Conservation (phyloP, 2,888 invertebrate genomes). For the Netelia fuscicornis region DNA sequence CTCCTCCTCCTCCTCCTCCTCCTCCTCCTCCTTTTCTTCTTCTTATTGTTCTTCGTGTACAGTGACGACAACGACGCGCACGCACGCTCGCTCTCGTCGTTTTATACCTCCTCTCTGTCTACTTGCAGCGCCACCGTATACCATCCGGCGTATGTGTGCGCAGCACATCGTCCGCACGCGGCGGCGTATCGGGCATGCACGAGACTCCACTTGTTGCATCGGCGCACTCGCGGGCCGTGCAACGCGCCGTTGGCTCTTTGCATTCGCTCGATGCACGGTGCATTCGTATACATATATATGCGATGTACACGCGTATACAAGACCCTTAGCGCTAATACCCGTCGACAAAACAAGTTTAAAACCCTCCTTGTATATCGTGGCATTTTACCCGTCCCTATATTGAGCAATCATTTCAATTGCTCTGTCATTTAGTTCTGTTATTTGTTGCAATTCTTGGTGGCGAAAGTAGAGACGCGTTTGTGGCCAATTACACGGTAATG, state of each 20-base stretch:
- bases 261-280: conserved; percentile 22
- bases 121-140: conserved; percentile 37
- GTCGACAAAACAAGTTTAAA: too few relatives aligned
- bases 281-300: conserved; percentile 18
- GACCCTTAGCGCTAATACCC: too few relatives aligned
- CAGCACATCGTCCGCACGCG: conserved; percentile 43
- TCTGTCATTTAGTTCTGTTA: too few relatives aligned
- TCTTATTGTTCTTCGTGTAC: conserved; percentile 29
- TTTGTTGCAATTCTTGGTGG: too few relatives aligned
- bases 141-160: conserved; percentile 56
- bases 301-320: too few relatives aligned
- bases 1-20: conserved; percentile 55
- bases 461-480: too few relatives aligned
- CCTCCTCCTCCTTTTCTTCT: conserved; percentile 63
- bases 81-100: conserved; percentile 58
- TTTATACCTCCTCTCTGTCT: conserved; percentile 32
- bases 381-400: too few relatives aligned
- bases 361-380: too few relatives aligned
- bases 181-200: conserved; percentile 21
- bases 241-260: neutral
- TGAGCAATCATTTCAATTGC: too few relatives aligned
- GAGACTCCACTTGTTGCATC: conserved; percentile 82
- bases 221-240: conserved; percentile 46
- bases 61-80: conserved; percentile 54
- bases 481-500: too few relatives aligned